Evolutionary conservation across 30 jellyfish, hydroid and myxozoan genomes (phyloP), one percentile per base, ranked within the genome.

Genomic region (Hydractinia echinata): DNA sequence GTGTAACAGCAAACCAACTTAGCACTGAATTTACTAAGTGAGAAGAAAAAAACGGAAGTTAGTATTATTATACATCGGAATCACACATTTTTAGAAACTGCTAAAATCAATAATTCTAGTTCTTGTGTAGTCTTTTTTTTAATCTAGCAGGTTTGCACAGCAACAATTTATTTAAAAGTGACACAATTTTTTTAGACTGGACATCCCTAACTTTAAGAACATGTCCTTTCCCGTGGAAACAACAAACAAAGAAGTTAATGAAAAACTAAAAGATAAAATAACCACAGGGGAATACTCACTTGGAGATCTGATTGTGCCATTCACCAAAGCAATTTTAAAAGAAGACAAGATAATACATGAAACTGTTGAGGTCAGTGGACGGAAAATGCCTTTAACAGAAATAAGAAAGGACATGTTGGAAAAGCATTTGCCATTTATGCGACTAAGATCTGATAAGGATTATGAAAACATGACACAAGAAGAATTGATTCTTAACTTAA

Each of bases 351-450:
- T 30, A 30, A 30, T 30, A 30, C 44, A 30, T 30, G 44, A 30
- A 30, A 30, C 44, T 30, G 44, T 30, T 66, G 76, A 66, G 76
- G 53, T 66, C 4, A 19, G 48, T 66, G 76, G 76, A 66, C 21
- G 76, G 48, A 66, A 66, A 66, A 66, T 66, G 53, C 9, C 76
- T 66, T 66, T 66, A 66, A 66, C 48, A 19, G 76, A 66, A 66
- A 66, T 66, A 13, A 66, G 76, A 52, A 66, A 66, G 4, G 4
- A 66, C 53, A 19, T 66, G 21, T 49, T 52, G 48, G 76, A 66
- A 52, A 49, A 66, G 48, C 76, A 66, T 66, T 19, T 19, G 48
- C 21, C 21, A 52, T 66, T 66, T 52, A 19, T 66, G 53, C 21
- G 76, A 66, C 48, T 66, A 52, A 49, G 48, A 49, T 19, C 53